Percentiles rank a stretch among this genome's conserved stretches.
phyloP scores from a whole-genome alignment of 2,888 invertebrate genomes.

The Escarpia spicata region DNA sequence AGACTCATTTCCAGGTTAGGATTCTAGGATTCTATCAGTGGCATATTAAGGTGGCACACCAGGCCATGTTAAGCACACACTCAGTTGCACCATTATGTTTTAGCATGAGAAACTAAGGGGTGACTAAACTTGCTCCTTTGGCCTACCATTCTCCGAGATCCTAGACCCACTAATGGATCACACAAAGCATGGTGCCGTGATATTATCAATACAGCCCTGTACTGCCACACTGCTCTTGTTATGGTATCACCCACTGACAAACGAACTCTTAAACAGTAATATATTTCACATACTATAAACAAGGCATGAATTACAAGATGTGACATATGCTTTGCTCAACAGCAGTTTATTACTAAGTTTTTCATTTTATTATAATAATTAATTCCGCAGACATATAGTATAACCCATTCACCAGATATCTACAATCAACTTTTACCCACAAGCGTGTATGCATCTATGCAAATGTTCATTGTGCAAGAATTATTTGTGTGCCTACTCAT shows the following conservation, averaged over 20 bases:
- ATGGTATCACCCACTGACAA: background rate
- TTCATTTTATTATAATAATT: background rate
- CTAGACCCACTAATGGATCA: too few relatives aligned
- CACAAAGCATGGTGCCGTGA: too few relatives aligned
- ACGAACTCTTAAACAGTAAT: background rate
- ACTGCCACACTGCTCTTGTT: too few relatives aligned
- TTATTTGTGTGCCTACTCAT: background rate
- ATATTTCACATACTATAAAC: background rate
- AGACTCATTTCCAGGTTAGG: background rate
- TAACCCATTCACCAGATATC: background rate
- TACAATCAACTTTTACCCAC: background rate
- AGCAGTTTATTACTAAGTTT: background rate
- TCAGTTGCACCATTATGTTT: too few relatives aligned
- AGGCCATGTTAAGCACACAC: too few relatives aligned
- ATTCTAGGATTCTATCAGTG: too few relatives aligned
- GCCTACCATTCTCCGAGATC: too few relatives aligned
- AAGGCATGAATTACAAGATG: background rate
- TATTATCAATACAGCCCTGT: too few relatives aligned
- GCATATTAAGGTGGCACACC: too few relatives aligned
- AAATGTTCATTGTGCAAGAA: too few relatives aligned
- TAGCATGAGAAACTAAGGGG: too few relatives aligned
- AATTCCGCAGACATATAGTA: background rate
- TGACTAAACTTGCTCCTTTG: too few relatives aligned
- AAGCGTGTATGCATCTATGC: background rate
- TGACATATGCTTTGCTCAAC: background rate